Base-by-base conservation (phyloP, 2,888 invertebrate species). In the Tetrapedia diversipes region DNA sequence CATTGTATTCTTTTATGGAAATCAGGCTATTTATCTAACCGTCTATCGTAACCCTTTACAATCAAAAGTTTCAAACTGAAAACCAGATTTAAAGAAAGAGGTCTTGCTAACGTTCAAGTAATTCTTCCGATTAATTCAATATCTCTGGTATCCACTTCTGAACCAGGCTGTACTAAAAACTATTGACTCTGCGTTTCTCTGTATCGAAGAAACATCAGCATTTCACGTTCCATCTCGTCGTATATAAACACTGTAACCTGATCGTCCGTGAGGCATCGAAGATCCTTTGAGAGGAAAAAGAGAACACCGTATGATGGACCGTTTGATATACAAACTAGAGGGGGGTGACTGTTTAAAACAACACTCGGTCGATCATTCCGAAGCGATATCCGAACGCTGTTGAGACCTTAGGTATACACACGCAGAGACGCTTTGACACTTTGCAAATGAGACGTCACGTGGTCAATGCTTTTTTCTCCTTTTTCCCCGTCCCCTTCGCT, bases 361-460 rank as follows among this genome's bases (percentile, higher is more conserved):
- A 64, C 22, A 54, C 14, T 29, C 70, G 65, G 74, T 79, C 74
- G 78, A 79, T 79, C 74, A 74, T 67, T 41, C 59, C 10, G 34
- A 61, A 75, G 66, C 67, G 69, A 79, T 70, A 70, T 22, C 19
- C 51, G 24, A 41, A 60, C 14, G 22, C 41, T 45, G 29, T 32
- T 14, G 37, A 69, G 67, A 72, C 67, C 60, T 41, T 64, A 57
- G 56, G 49, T 66, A 76, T 61, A 70, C 39, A 59, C 63, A 45
- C n/a, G n/a, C n/a, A n/a, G n/a, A n/a, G n/a, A 10, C 34, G 64
- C 71, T 64, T 51, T 70, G 75, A 80, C 70, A 71, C 60, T 68
- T 81, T 74, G 67, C 68, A 70, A 81, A 78, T 66, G 80, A 80
- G 80, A 72, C 54, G 43, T 72, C 72, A 27, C 68, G 49, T 16